Conservation (phyloP, 2,888 invertebrate genomes). For the Parnassius mnemosyne region DNA sequence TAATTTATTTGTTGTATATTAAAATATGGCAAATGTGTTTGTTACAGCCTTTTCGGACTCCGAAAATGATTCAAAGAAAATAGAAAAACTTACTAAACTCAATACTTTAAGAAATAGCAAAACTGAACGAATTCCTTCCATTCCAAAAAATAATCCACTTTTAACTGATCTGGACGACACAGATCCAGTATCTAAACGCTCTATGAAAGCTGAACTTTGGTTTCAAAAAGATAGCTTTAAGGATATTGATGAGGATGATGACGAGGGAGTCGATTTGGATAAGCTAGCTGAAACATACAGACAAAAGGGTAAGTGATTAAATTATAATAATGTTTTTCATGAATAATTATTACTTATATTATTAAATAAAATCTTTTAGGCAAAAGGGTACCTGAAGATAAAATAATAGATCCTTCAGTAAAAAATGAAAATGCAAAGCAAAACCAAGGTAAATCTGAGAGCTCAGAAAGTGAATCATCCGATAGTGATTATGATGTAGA, state of each 20-base stretch:
- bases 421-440: conserved; percentile 45
- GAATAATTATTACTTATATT: too few species aligned
- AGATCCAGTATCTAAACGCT: conserved; percentile 85
- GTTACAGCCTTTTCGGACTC: conserved; percentile 83
- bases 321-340: too few species aligned
- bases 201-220: conserved; percentile 92
- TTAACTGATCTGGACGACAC: conserved; percentile 90
- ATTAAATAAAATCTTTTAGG: conserved; percentile 36
- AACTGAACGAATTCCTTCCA: conserved; percentile 42
- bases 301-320: conserved; percentile 82
- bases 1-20: background rate
- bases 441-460: conserved; percentile 59
- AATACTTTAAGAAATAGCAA: conserved; percentile 67
- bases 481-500: conserved; percentile 77
- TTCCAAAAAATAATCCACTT: conserved; percentile 83
- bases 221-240: conserved; percentile 92
- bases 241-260: conserved; percentile 89
- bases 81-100: conserved; percentile 63
- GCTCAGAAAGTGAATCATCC: conserved; percentile 65
- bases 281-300: conserved; percentile 86
- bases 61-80: conserved; percentile 72
- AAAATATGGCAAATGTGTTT: conserved; percentile 2
- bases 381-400: conserved; percentile 57
- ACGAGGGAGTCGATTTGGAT: conserved; percentile 93
- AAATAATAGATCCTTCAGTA: conserved; percentile 27